Percentiles rank a stretch among this genome's conserved stretches.
These are phyloP conservation scores for Dicerorhinus sumatrensis DNA, from an alignment of 2,113 vertebrate genomes.

Conservation along the genomic window DNA sequence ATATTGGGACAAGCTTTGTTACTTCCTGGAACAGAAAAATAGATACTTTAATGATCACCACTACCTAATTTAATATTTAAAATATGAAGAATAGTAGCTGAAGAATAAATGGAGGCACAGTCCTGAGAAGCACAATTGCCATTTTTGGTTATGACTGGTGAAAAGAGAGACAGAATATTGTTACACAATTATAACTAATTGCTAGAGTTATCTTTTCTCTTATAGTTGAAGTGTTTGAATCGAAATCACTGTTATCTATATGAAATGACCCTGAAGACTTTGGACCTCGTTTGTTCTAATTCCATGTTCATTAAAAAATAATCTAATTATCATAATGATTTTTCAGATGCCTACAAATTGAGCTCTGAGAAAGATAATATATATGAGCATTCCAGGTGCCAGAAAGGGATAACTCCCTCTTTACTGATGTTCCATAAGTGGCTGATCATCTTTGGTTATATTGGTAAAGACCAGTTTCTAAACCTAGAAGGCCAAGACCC, in stretches of 20 bases:
- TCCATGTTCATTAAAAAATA: not conserved
- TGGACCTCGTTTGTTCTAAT: not conserved
- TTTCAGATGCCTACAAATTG: not conserved
- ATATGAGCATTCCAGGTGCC: not conserved
- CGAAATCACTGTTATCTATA: not conserved
- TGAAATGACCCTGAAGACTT: not conserved
- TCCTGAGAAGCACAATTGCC: not conserved
- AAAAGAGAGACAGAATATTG: not conserved
- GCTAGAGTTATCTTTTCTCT: not conserved
- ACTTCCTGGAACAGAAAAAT: constrained; percentile 1
- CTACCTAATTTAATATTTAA: not conserved
- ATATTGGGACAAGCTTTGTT: not conserved
- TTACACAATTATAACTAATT: not conserved
- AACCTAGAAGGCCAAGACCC: not conserved
- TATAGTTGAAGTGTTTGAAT: not conserved
- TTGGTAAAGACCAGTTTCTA: not conserved
- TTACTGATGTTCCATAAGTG: not conserved
- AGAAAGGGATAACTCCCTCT: not conserved
- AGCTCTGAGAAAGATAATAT: not conserved
- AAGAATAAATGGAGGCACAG: not conserved
- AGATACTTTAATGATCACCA: not conserved
- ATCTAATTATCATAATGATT: not conserved
- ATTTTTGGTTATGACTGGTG: not conserved
- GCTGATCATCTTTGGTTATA: not conserved
- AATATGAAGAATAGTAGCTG: not conserved